Conservation (phyloP, 2,113 vertebrate species). For the Tricholaema leucomelas region DNA sequence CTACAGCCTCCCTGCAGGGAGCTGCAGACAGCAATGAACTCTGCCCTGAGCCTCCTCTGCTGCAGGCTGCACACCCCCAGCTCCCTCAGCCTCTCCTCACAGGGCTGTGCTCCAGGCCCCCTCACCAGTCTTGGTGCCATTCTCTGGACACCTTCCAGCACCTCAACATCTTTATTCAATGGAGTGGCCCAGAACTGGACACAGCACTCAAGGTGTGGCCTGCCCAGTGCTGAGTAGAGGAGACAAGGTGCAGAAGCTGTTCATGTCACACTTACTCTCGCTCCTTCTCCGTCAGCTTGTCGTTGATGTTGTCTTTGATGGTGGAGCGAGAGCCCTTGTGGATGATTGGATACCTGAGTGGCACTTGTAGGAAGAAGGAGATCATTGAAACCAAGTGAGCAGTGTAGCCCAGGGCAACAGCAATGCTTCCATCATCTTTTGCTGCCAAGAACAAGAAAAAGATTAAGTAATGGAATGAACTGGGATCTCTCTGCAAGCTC, state of each 20-base stretch:
- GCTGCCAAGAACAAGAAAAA: slow-evolving; percentile 74
- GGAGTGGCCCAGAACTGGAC: too few species aligned
- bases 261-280: slow-evolving; percentile 88
- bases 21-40: too few species aligned
- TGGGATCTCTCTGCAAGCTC: not conserved
- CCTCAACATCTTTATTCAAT: too few species aligned
- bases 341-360: slow-evolving; percentile 94
- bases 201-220: too few species aligned
- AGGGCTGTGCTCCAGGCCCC: too few species aligned
- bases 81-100: too few species aligned
- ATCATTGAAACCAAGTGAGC: slow-evolving; percentile 98
- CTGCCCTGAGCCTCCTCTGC: too few species aligned
- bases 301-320: slow-evolving; percentile 97
- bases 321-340: slow-evolving; percentile 96
- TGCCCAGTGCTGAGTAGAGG: too few species aligned
- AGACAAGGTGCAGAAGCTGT: not conserved
- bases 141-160: too few species aligned
- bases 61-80: too few species aligned
- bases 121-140: too few species aligned
- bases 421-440: slow-evolving; percentile 95
- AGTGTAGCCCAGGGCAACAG: slow-evolving; percentile 96
- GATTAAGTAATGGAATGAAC: not conserved
- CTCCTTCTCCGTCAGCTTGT: slow-evolving; percentile 95
- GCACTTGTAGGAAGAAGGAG: slow-evolving; percentile 96
- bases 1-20: too few species aligned